Conservation (phyloP, 2,113 vertebrate species). For the Pteropus alecto region DNA sequence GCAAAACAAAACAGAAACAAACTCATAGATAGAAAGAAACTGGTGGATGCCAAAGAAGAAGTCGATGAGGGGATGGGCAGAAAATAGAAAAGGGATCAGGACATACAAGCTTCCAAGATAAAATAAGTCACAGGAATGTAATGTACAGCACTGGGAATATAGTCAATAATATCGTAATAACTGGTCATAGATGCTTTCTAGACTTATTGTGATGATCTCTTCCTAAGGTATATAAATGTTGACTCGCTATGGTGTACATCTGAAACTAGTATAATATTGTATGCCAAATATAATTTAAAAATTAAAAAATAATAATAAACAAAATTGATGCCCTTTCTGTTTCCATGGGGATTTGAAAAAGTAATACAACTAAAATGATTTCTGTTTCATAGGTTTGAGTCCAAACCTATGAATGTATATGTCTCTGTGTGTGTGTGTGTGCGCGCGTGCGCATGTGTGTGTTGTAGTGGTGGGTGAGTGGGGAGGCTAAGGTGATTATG, state of each 20-base stretch:
- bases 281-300: not conserved
- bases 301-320: not conserved
- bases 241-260: not conserved
- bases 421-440: not conserved
- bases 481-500: not conserved
- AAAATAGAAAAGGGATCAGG: not conserved
- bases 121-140: not conserved
- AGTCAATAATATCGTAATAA: not conserved
- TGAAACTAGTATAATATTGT: not conserved
- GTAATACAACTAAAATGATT: not conserved
- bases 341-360: not conserved
- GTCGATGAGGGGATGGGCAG: not conserved
- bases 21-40: not conserved
- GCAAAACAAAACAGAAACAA: not conserved
- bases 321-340: not conserved
- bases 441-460: not conserved
- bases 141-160: not conserved
- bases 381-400: not conserved
- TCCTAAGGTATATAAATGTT: not conserved
- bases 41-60: not conserved
- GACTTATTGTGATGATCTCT: not conserved
- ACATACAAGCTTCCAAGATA: not conserved
- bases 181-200: not conserved
- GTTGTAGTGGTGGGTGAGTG: accelerated
- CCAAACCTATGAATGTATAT: not conserved